These are phyloP conservation scores for Pogonocichla stellata DNA, from an alignment of 2,113 vertebrate genomes.

Conservation along the genomic window DNA sequence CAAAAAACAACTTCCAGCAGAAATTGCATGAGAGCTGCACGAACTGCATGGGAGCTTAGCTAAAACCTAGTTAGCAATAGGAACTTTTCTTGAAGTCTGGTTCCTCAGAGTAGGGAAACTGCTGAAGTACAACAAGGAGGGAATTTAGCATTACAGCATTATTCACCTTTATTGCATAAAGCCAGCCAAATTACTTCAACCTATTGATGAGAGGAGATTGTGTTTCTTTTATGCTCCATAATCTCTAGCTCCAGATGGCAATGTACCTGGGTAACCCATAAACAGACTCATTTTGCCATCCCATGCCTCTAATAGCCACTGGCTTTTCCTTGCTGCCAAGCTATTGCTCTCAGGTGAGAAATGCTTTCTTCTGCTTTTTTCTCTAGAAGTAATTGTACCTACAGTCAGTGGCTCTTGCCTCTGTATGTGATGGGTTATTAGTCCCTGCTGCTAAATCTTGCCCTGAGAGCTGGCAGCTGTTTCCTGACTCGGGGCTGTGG, in stretches of 20 bases:
- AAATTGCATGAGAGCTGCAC: background rate
- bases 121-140: background rate
- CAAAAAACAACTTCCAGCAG: background rate
- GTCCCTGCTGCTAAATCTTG: background rate
- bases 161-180: background rate
- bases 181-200: background rate
- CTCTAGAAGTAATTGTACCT: background rate
- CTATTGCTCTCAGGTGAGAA: background rate
- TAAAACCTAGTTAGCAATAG: background rate
- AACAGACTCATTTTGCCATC: background rate
- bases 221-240: background rate
- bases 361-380: background rate
- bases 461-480: background rate
- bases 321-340: background rate
- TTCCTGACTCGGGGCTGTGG: accelerated
- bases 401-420: background rate
- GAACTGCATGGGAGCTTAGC: background rate
- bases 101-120: background rate
- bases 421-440: background rate
- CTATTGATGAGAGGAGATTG: background rate
- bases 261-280: background rate
- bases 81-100: background rate
- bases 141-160: background rate
- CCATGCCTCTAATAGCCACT: background rate
- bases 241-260: background rate